Base-by-base conservation (phyloP, 2,113 vertebrate species). In the Kryptolebias marmoratus region DNA sequence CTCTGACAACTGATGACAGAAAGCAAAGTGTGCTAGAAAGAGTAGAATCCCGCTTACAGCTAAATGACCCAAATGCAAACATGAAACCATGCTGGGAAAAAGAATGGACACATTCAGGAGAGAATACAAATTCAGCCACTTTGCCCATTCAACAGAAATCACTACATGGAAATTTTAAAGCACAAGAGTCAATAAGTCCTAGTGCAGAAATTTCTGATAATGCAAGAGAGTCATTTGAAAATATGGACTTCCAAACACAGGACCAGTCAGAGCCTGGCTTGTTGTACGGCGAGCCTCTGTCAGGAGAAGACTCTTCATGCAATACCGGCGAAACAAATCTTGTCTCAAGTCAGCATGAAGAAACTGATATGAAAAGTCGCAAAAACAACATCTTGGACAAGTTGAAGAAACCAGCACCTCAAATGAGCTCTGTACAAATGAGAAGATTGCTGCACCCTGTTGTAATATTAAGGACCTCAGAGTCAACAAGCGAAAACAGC, bases 371-470 rank as follows among this genome's bases (percentile, higher is more conserved):
- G 60, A 28, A 3, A 0, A 28, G 1, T 58, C 44, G 10, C 64
- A 64, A 75, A 5, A 15, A 22, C 45, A 15, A 73, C 5, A 7
- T 11, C 49, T 39, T 48, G 7, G 64, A 48, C 4, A 28, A 28
- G 67, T 57, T 50, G 55, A 45, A 78, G 31, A 54, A 6, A 22
- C 36, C 75, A 68, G 47, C 31, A 58, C 28, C 27, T 60, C 64
- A 71, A 16, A 57, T 92, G 3, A 75, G 73, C 39, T 89, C 85
- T 13, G 2, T 18, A 31, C 47, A 84, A 48, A 77, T 92, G 71
- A 87, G 71, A 67, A 91, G 77, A 75, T 42, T 45, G 27, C 39
- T 94, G 18, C 91, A 93, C 16, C 94, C 94, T 69, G 68, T 95
- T 75, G 88, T 95, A 5, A 44, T 94, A 58, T 14, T 94, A 14